Evolutionary conservation across 2,113 vertebrate genomes (phyloP).

Genomic region (Notarius quadriscutis): DNA sequence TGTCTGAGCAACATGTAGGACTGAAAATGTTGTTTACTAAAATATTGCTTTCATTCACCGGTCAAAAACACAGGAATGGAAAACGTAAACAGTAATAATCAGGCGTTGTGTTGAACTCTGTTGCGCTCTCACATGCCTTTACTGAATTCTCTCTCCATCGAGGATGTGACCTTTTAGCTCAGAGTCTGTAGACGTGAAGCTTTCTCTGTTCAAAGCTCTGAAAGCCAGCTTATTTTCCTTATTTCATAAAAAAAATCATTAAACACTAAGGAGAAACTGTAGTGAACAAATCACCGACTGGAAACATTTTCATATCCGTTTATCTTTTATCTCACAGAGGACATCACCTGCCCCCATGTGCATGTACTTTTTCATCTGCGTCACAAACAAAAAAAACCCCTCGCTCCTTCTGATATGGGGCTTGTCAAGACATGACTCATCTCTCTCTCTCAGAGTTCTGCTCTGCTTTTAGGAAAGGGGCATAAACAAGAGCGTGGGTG

Average conservation of each 20-base stretch:
- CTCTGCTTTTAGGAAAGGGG: background rate
- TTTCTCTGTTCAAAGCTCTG: background rate
- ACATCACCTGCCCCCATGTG: background rate
- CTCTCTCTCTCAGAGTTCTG: background rate
- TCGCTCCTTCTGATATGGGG: background rate
- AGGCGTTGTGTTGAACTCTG: no score
- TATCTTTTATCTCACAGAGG: background rate
- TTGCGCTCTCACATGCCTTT: background rate
- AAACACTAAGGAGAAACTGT: background rate
- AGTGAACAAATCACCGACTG: background rate
- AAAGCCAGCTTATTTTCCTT: background rate
- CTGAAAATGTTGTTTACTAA: background rate
- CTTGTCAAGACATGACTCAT: conserved; percentile 3
- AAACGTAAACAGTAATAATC: no score
- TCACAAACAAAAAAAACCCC: no score
- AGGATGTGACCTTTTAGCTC: background rate
- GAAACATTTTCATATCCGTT: background rate
- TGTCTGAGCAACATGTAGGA: background rate
- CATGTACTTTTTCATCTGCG: background rate
- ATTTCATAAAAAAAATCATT: background rate
- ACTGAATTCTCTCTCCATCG: background rate
- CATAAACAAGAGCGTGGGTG: background rate
- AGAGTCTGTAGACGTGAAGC: background rate
- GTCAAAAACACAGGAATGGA: no score
- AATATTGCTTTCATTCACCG: background rate